Conservation (phyloP, 2,888 invertebrate species). For the Agrypnus murinus region DNA sequence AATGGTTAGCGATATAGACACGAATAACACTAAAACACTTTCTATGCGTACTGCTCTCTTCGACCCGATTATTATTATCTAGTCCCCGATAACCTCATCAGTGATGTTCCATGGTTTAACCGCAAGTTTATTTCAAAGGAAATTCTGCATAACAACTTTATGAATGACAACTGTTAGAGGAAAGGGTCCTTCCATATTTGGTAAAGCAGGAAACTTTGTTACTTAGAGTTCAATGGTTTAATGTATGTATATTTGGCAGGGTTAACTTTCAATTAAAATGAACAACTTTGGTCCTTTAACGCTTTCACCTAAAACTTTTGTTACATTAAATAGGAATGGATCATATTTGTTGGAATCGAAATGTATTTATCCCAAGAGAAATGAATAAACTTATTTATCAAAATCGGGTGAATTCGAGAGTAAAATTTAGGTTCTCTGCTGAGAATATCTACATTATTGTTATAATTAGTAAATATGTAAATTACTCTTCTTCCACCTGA, state of each 20-base stretch:
- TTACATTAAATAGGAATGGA: neutral
- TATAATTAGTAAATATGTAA: neutral
- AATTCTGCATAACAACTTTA: slow-evolving; percentile 17
- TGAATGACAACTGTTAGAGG: slow-evolving; percentile 11
- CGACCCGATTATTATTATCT: slow-evolving; percentile 4
- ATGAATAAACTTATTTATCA: too few relatives aligned
- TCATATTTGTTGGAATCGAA: too few relatives aligned
- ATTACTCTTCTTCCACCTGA: neutral
- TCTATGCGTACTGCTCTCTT: neutral
- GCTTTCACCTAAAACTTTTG: slow-evolving; percentile 4
- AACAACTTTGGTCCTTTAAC: slow-evolving; percentile 15
- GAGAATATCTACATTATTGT: too few relatives aligned
- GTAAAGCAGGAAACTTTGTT: slow-evolving; percentile 18
- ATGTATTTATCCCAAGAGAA: too few relatives aligned
- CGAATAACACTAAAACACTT: too few relatives aligned
- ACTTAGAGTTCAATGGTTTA: slow-evolving; percentile 13
- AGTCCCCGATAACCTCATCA: neutral
- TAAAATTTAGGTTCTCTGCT: too few relatives aligned
- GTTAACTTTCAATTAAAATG: slow-evolving; percentile 22
- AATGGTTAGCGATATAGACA: too few relatives aligned
- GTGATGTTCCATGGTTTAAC: neutral
- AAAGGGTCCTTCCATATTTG: neutral
- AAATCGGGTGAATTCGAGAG: too few relatives aligned
- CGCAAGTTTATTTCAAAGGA: slow-evolving; percentile 5
- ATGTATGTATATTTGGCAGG: slow-evolving; percentile 19